phyloP scores from a whole-genome alignment of 2,113 vertebrate genomes.

The Todiramphus saurophagus region DNA sequence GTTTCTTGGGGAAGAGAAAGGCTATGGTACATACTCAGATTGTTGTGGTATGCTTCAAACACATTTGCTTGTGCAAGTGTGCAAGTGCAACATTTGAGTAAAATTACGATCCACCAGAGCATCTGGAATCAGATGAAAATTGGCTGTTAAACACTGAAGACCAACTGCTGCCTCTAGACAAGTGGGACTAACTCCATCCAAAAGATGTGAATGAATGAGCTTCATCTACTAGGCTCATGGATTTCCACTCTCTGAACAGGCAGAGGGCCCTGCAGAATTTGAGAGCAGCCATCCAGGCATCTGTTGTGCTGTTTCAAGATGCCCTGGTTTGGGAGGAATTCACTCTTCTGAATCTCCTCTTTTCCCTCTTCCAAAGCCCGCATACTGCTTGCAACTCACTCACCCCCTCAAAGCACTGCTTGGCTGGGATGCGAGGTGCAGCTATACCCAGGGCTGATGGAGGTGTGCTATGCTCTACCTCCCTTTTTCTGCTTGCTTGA shows the following conservation, averaged over 20 bases:
- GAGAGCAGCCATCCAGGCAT: background rate
- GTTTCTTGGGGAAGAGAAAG: background rate
- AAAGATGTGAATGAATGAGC: background rate
- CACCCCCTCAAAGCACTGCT: background rate
- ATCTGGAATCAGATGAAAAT: slow-evolving; percentile 13
- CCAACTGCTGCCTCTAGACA: background rate
- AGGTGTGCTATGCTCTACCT: background rate
- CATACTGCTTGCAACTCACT: background rate
- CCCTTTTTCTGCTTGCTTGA: background rate
- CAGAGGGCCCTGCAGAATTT: background rate
- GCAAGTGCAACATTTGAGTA: background rate
- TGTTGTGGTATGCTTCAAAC: background rate
- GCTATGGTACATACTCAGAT: background rate
- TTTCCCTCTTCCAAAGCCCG: background rate
- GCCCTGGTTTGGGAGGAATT: background rate
- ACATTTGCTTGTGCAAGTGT: background rate
- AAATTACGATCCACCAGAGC: background rate
- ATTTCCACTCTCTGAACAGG: background rate
- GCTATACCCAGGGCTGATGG: background rate
- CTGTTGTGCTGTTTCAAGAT: background rate
- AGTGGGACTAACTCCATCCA: background rate
- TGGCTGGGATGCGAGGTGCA: background rate
- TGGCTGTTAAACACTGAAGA: background rate
- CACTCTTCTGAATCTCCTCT: background rate
- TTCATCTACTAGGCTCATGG: background rate